Percentiles rank a stretch among this genome's conserved stretches.
Conservation (phyloP, 2,797 vertebrate species). For the Hephaestus fuliginosus region DNA sequence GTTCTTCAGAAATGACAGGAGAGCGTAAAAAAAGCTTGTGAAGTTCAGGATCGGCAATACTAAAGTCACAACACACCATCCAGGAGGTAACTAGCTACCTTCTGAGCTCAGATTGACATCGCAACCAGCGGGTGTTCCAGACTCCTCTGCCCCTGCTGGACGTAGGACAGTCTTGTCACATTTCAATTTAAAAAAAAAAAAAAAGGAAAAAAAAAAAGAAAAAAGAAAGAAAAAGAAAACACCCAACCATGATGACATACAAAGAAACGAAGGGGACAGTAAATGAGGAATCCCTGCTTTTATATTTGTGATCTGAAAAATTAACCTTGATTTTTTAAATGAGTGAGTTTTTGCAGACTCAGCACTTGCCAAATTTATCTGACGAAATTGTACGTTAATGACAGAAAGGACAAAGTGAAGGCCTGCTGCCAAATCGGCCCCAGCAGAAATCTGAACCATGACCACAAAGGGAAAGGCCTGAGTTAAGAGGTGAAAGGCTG, state of each 20-base stretch:
- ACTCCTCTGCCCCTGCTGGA: slow-evolving; percentile 69
- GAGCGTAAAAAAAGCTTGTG: neutral
- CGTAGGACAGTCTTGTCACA: slow-evolving; percentile 50
- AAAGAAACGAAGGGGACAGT: neutral
- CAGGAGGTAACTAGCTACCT: slow-evolving; percentile 77
- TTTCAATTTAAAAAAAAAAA: slow-evolving; percentile 22
- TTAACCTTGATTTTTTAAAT: neutral
- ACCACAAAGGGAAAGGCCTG: slow-evolving; percentile 1
- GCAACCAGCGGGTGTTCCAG: slow-evolving; percentile 46
- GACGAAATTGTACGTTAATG: neutral
- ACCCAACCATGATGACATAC: neutral
- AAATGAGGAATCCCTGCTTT: neutral
- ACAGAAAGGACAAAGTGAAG: neutral
- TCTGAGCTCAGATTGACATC: slow-evolving; percentile 84
- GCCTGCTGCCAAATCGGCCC: neutral
- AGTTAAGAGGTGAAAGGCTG: slow-evolving; percentile 7
- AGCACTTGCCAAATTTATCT: neutral
- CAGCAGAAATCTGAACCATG: neutral
- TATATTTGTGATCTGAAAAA: neutral
- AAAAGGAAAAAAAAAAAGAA: neutral
- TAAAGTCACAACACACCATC: slow-evolving; percentile 62
- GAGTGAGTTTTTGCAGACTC: neutral
- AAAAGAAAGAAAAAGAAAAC: slow-evolving; percentile 3
- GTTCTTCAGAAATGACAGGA: slow-evolving; percentile 7
- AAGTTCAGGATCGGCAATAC: slow-evolving; percentile 29